Evolutionary conservation across 2,888 invertebrate species (phyloP).

Genomic region (Platycheirus rosarum): DNA sequence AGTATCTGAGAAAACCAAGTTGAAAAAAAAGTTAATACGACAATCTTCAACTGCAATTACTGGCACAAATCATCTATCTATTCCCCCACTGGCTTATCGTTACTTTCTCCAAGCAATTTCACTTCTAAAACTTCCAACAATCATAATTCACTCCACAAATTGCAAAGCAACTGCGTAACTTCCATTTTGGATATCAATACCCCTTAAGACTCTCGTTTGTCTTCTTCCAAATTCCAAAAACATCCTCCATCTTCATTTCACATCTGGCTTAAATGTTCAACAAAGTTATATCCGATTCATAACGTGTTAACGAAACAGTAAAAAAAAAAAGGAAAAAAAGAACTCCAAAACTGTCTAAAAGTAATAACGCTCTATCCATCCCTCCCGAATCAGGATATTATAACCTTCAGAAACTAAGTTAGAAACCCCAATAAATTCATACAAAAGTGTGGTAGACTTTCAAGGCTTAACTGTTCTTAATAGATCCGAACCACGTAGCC

Average conservation of each 20-base stretch:
- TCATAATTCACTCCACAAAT: conserved; percentile 19
- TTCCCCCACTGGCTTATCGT: neutral
- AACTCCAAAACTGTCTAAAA: conserved; percentile 29
- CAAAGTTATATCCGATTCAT: neutral
- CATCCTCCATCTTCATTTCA: neutral
- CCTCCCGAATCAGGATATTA: conserved; percentile 1
- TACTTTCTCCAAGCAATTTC: neutral
- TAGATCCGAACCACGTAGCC: conserved; percentile 63
- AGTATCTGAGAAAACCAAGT: neutral
- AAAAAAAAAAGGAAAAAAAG: neutral
- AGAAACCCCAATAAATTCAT: conserved; percentile 55
- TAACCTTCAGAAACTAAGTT: conserved; percentile 27
- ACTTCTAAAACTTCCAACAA: neutral
- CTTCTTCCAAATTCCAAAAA: neutral
- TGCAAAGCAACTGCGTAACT: conserved; percentile 32
- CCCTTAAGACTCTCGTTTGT: neutral
- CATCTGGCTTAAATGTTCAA: conserved; percentile 7
- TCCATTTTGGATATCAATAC: conserved; percentile 29
- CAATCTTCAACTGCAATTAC: neutral
- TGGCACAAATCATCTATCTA: neutral
- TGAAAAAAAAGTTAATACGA: neutral
- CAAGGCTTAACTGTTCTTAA: conserved; percentile 46
- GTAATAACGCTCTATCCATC: conserved; percentile 40
- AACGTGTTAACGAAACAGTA: conserved; percentile 6
- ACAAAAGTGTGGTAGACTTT: conserved; percentile 42